These are phyloP conservation scores for Picathartes gymnocephalus DNA, from an alignment of 2,113 vertebrate species.

Conservation along the genomic window DNA sequence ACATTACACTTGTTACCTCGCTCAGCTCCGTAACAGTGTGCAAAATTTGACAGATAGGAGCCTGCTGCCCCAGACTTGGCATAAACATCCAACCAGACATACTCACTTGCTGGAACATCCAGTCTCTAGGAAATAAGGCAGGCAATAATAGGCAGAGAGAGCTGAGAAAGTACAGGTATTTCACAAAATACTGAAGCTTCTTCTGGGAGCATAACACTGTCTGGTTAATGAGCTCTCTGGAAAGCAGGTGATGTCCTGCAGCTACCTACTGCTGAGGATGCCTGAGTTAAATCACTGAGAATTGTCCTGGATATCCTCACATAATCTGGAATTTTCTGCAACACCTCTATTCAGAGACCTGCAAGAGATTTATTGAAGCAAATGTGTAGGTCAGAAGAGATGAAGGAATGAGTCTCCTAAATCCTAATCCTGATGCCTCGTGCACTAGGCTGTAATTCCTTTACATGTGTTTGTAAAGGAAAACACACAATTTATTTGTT, in stretches of 20 bases:
- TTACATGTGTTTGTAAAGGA: background rate
- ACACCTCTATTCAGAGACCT: background rate
- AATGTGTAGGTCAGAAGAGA: background rate
- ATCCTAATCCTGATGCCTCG: background rate
- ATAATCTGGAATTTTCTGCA: background rate
- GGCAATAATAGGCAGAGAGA: background rate
- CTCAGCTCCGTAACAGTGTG: background rate
- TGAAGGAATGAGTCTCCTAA: background rate
- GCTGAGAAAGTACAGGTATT: background rate
- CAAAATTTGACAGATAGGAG: conserved; percentile 1
- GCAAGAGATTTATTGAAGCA: background rate
- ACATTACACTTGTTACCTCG: background rate
- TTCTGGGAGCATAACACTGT: background rate
- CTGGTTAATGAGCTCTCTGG: background rate
- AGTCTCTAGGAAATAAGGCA: background rate
- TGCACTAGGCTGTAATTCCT: background rate
- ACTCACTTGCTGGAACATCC: conserved; percentile 6
- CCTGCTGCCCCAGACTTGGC: conserved; percentile 3
- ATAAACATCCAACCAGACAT: background rate
- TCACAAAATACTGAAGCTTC: background rate
- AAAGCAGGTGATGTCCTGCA: background rate
- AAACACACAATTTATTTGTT: background rate
- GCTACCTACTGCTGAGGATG: background rate
- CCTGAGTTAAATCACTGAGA: background rate
- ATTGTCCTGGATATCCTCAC: background rate